Base-by-base conservation (phyloP, 2,888 invertebrate genomes). In the Troides aeacus region DNA sequence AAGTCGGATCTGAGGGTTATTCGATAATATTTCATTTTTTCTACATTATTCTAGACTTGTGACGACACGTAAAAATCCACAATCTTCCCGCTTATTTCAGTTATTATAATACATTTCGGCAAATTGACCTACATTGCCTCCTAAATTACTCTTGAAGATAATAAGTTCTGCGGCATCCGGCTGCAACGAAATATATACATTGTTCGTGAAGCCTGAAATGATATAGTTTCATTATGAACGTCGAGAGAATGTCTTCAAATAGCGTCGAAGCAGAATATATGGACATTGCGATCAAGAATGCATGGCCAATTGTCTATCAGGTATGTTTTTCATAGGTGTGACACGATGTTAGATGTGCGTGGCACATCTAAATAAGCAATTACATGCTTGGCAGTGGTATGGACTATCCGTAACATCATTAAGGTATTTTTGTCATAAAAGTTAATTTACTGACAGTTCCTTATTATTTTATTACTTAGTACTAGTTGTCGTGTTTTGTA, bases 281-380 rank as follows among this genome's bases (percentile, higher is more conserved):
- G 79, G 95, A 95, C 82, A 94, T 97, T 78, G 94, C 94, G 80
- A 93, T 93, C 76, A 95, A 93, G 81, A 94, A 94, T 84, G 95
- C 94, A 75, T 97, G 97, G 97, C 89, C 94, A 73, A 86, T 93
- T 75, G 88, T 95, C 74, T 97, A 95, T 88, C 95, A 96, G 95
- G 97, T 97, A 78, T 74, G 87, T 85, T 74, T 72, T 71, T 76
- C 77, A 75, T 80, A 79, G 78, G 76, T 78, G 77, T 77, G 76
- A 79, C 74, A 81, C 79, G 77, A 70, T 71, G 72, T 68, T 75
- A 53, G 70, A 63, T 65, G 71, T 84, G 87, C 85, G 86, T 87
- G 86, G 87, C 86, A 80, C 73, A 73, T 77, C 69, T 73, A 71
- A 59, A 62, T 39, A 15, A 70, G 63, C 50, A 50, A 50, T 39